Conservation (phyloP, 2,113 vertebrate genomes). For the Amblyornis subalaris region DNA sequence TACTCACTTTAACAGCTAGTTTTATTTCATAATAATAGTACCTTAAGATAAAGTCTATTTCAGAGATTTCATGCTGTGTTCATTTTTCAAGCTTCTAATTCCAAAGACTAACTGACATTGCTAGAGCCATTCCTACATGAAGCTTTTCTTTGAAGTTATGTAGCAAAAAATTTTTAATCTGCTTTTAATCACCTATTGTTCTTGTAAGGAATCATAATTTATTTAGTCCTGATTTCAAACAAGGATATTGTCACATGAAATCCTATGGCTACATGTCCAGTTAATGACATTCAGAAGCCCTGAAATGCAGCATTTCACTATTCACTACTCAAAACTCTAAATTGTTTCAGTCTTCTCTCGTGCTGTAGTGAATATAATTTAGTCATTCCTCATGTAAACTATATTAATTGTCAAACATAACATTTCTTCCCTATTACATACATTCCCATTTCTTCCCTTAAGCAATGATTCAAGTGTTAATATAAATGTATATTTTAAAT, state of each 20-base stretch:
- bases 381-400: neutral
- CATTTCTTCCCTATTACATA: neutral
- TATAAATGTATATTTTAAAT: neutral
- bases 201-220: neutral
- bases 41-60: neutral
- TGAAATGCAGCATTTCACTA: neutral
- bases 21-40: neutral
- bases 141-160: neutral
- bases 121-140: neutral
- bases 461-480: neutral
- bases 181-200: neutral
- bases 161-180: neutral
- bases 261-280: neutral
- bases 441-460: no score
- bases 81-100: neutral
- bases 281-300: neutral
- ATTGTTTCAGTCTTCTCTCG: neutral
- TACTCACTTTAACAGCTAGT: neutral
- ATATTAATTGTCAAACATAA: neutral
- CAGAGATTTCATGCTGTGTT: neutral
- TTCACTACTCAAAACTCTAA: neutral
- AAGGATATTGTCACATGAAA: neutral
- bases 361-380: neutral
- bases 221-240: neutral
- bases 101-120: neutral